Base-by-base conservation (phyloP, 2,888 invertebrate genomes). In the Microctonus aethiopoides region DNA sequence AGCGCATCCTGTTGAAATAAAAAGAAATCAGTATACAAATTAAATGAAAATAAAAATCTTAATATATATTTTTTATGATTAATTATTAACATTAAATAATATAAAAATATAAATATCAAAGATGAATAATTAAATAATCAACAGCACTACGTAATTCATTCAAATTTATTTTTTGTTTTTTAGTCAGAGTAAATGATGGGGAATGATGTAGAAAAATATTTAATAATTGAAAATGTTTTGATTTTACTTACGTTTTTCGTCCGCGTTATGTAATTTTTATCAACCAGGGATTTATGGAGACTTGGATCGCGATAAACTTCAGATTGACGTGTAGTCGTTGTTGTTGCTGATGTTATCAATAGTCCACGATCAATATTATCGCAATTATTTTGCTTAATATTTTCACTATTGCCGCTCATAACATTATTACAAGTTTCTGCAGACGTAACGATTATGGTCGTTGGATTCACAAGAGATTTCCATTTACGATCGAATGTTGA, bases 401-500 rank as follows among this genome's bases (percentile, higher is more conserved):
- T 46, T 4, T 16, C 46, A 60, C 66, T 75, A 73, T 77, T 78
- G 80, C 76, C 79, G 74, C 74, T 79, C 70, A 66, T 73, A 78
- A 74, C 74, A 39, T 72, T 66, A 65, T 56, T 67, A 13, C 13
- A 29, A 57, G 70, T 70, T 16, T 76, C 76, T 20, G 69, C 65
- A 61, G 77, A 76, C 52, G 75, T 73, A 68, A 73, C 74, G n/a
- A 74, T 39, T n/a, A 78, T 78, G 70, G 76, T 78, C 69, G 80
- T 77, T 70, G 92, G 90, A 87, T 91, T 92, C 83, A 93, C 90
- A 81, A 93, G 87, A 80, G 92, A 91, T 79, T 92, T 91, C 87
- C 94, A 90, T 87, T 95, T 95, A 83, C 93, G 92, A 86, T 95
- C 95, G 87, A 95, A 92, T 72, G 95, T 93, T 83, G 93, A 93